Conservation (phyloP, 2,888 invertebrate genomes). For the Parascotia fuliginaria region DNA sequence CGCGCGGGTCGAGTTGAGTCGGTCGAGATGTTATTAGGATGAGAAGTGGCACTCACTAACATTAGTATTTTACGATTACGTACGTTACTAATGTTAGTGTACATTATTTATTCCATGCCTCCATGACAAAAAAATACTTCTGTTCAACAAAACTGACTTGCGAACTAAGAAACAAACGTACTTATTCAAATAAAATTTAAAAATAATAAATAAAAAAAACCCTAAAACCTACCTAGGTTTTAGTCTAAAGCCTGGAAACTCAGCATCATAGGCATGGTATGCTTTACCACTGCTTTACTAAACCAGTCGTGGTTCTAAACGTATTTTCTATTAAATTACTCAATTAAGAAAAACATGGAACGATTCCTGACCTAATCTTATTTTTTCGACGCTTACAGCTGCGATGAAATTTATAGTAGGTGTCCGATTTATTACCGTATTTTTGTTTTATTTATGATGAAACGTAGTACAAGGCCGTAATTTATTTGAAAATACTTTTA, state of each 20-base stretch:
- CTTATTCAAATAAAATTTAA: too few species aligned
- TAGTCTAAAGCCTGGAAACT: too few species aligned
- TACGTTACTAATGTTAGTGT: slow-evolving; percentile 32
- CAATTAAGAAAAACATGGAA: too few species aligned
- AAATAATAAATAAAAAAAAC: too few species aligned
- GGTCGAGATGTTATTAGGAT: slow-evolving; percentile 56
- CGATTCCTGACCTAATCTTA: neutral
- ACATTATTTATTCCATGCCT: slow-evolving; percentile 13
- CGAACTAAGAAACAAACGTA: too few species aligned
- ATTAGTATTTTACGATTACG: slow-evolving; percentile 39
- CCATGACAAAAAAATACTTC: slow-evolving; percentile 14
- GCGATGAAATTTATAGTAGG: neutral
- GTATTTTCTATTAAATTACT: too few species aligned
- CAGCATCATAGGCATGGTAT: too few species aligned
- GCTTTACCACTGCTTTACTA: too few species aligned
- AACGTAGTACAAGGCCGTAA: slow-evolving; percentile 23
- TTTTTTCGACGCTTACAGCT: neutral
- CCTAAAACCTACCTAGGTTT: too few species aligned
- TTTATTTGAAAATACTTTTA: slow-evolving; percentile 47
- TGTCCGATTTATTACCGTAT: neutral
- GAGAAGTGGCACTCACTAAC: slow-evolving; percentile 40
- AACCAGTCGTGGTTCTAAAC: too few species aligned
- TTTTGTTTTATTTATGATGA: slow-evolving; percentile 11
- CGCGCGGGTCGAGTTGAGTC: slow-evolving; percentile 56
- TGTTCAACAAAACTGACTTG: too few species aligned